Evolutionary conservation across 1,140 invertebrate genomes (phyloP).

Genomic region (Diorhabda sublineata): DNA sequence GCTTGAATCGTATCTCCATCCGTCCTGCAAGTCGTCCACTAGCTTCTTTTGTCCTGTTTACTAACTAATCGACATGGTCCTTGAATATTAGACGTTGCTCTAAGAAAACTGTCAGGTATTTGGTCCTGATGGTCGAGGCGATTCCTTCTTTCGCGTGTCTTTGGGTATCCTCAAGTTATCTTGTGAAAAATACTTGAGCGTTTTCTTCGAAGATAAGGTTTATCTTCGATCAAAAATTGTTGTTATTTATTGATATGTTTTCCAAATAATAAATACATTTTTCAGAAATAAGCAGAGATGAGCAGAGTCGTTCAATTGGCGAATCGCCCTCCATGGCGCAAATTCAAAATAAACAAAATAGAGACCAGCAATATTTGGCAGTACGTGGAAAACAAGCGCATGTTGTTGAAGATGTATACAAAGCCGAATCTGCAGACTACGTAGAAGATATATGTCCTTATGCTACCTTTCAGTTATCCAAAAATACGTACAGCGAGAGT

Average conservation of each 20-base stretch:
- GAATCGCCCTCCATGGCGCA: constrained; percentile 69
- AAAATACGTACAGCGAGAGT: constrained; percentile 80
- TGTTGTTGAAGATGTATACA: constrained; percentile 47
- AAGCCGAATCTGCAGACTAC: constrained; percentile 59
- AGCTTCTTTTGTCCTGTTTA: no score
- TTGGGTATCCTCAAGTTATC: no score
- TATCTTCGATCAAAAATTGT: no score
- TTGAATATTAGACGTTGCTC: no score
- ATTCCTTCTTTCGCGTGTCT: not conserved
- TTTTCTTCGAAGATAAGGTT: no score
- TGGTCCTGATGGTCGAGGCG: not conserved
- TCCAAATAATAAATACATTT: not conserved
- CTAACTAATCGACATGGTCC: no score
- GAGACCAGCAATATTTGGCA: constrained; percentile 68
- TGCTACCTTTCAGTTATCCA: constrained; percentile 84
- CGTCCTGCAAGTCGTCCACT: no score
- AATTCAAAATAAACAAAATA: constrained; percentile 70
- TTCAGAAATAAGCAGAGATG: constrained; percentile 47
- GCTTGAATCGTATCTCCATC: no score
- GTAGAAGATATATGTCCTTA: constrained; percentile 89
- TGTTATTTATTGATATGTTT: no score
- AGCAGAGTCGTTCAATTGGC: constrained; percentile 49
- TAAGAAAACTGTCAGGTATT: no score
- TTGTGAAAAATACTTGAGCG: no score
- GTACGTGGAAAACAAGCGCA: constrained; percentile 48